Evolutionary conservation across 2,113 vertebrate species (phyloP).

Genomic region (Brachyhypopomus occidentalis): DNA sequence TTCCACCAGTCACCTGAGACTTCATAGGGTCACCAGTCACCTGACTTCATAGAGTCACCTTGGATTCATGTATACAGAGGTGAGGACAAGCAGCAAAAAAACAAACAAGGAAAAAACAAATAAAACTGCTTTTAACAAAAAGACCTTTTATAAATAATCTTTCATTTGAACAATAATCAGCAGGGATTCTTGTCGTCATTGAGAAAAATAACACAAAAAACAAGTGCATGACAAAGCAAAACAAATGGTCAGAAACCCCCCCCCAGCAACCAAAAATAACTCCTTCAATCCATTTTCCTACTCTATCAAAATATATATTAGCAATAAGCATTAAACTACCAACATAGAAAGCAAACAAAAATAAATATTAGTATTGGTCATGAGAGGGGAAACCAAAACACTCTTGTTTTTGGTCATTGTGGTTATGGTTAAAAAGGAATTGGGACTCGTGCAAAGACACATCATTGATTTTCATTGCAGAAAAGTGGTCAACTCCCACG

Average conservation of each 20-base stretch:
- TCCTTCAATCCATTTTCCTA: conserved; percentile 42
- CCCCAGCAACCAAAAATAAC: conserved; percentile 70
- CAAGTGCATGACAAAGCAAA: conserved; percentile 70
- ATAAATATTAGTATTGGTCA: conserved; percentile 55
- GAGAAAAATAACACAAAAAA: conserved; percentile 18
- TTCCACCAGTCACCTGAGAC: too few species aligned
- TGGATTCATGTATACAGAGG: neutral
- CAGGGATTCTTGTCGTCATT: conserved; percentile 65
- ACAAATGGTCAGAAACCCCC: conserved; percentile 66
- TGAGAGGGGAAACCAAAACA: conserved; percentile 5
- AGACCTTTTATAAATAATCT: conserved; percentile 76
- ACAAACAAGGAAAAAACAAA: conserved; percentile 27
- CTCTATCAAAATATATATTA: conserved; percentile 66
- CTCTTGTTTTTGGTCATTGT: conserved; percentile 29
- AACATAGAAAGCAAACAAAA: conserved; percentile 60
- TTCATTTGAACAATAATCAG: conserved; percentile 75
- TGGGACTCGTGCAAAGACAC: neutral
- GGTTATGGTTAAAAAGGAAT: neutral
- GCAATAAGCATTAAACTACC: conserved; percentile 66
- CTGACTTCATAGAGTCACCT: too few species aligned
- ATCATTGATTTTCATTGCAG: neutral
- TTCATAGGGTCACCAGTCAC: too few species aligned
- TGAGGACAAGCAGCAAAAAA: neutral
- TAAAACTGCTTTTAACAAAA: conserved; percentile 66
- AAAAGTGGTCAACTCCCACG: neutral